Evolutionary conservation across 2,888 invertebrate genomes (phyloP).

Genomic region (Drosophila meridionalis): DNA sequence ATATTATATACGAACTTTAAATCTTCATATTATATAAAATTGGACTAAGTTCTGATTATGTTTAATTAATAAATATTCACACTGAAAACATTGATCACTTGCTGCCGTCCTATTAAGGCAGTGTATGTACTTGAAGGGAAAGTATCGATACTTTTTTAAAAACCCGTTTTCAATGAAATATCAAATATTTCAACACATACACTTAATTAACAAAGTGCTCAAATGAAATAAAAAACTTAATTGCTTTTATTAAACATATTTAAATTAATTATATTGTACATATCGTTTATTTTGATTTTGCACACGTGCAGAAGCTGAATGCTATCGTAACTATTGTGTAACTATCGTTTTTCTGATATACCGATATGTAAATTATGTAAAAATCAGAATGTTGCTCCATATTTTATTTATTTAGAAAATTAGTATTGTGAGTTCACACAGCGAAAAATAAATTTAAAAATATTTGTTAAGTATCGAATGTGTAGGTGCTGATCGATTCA

Average conservation of each 20-base stretch:
- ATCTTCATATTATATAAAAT: neutral
- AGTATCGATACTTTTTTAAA: neutral
- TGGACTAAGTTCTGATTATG: neutral
- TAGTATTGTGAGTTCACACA: neutral
- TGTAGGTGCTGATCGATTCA: neutral
- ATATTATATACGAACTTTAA: too few species aligned
- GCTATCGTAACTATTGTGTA: neutral
- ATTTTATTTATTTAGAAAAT: neutral
- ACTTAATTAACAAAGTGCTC: neutral
- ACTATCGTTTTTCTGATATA: neutral
- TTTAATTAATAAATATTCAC: neutral
- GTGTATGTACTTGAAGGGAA: neutral
- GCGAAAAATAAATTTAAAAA: neutral
- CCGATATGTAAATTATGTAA: neutral
- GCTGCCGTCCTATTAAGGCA: neutral
- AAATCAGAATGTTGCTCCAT: too few species aligned
- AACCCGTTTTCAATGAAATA: neutral
- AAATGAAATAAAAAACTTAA: neutral
- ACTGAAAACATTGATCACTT: neutral
- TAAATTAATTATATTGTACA: neutral
- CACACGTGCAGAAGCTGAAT: neutral
- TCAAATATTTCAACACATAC: neutral
- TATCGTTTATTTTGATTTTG: neutral
- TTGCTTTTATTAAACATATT: neutral
- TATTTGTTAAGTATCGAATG: neutral